These are phyloP conservation scores for Ptyas mucosa DNA, from an alignment of 2,113 vertebrate species.

Conservation along the genomic window DNA sequence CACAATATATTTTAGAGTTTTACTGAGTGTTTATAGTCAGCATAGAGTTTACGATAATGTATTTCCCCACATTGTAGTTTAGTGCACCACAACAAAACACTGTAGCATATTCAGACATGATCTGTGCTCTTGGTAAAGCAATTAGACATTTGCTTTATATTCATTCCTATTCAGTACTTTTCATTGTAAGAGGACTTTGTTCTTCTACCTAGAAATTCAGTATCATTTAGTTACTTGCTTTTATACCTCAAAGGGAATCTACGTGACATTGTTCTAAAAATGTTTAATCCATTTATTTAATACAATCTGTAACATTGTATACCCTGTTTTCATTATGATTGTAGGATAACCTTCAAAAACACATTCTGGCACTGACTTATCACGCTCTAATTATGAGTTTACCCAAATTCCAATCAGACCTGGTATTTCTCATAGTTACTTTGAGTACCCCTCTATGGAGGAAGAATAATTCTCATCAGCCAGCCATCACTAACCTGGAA, in stretches of 20 bases:
- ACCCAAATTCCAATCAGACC: constrained; percentile 51
- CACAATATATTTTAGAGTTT: background rate
- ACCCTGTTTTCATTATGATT: constrained; percentile 45
- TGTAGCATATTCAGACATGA: background rate
- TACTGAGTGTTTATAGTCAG: background rate
- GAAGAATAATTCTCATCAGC: constrained; percentile 61
- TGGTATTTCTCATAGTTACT: constrained; percentile 51
- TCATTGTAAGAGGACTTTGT: background rate
- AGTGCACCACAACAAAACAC: background rate
- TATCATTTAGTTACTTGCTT: constrained; percentile 8
- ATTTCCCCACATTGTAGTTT: background rate
- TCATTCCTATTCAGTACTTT: background rate
- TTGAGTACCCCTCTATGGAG: constrained; percentile 47
- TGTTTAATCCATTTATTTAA: constrained; percentile 21
- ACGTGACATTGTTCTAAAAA: constrained; percentile 34
- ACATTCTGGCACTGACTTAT: constrained; percentile 35
- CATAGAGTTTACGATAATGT: background rate
- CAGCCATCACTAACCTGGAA: constrained; percentile 73
- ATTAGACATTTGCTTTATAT: background rate
- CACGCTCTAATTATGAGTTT: constrained; percentile 59
- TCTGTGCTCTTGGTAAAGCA: background rate
- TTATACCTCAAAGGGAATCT: constrained; percentile 36
- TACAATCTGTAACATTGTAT: constrained; percentile 21
- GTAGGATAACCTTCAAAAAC: constrained; percentile 27
- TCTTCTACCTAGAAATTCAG: background rate